Percentiles rank a stretch among this genome's conserved stretches.
Evolutionary conservation across 2,113 vertebrate species (phyloP).

Genomic region (Varanus komodoensis): DNA sequence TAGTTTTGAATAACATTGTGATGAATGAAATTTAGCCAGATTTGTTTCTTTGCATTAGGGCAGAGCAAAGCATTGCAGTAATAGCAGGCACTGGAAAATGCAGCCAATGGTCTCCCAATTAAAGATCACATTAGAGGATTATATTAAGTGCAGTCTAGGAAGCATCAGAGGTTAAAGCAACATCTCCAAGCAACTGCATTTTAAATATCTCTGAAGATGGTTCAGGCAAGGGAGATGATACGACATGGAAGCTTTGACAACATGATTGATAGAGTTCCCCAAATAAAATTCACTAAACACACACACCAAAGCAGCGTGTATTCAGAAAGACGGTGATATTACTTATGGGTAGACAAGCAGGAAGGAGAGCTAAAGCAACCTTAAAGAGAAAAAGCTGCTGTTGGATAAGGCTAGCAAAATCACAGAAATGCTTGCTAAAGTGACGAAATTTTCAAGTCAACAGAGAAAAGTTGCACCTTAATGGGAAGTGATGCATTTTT

Average conservation of each 20-base stretch:
- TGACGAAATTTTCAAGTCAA: neutral
- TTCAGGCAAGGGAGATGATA: constrained; percentile 64
- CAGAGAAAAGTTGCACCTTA: neutral
- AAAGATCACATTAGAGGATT: constrained; percentile 66
- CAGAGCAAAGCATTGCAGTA: constrained; percentile 65
- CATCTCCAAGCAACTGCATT: constrained; percentile 54
- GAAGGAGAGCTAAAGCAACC: constrained; percentile 13
- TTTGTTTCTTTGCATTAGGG: constrained; percentile 61
- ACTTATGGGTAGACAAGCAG: neutral
- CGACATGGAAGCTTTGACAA: constrained; percentile 71
- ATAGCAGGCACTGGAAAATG: constrained; percentile 35
- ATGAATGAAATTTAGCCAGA: constrained; percentile 56
- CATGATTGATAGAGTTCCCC: constrained; percentile 63
- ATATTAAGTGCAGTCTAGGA: constrained; percentile 66
- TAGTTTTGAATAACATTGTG: constrained; percentile 59
- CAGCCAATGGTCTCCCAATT: constrained; percentile 68
- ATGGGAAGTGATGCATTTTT: neutral
- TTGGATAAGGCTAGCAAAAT: neutral
- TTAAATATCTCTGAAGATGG: constrained; percentile 65
- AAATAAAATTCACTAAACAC: constrained; percentile 54
- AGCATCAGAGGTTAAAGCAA: constrained; percentile 62
- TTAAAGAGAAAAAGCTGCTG: constrained; percentile 21
- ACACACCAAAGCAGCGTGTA: constrained; percentile 48
- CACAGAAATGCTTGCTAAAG: neutral
- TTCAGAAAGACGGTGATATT: constrained; percentile 57